phyloP scores from a whole-genome alignment of 2,113 vertebrate genomes.

The Pagrus major region DNA sequence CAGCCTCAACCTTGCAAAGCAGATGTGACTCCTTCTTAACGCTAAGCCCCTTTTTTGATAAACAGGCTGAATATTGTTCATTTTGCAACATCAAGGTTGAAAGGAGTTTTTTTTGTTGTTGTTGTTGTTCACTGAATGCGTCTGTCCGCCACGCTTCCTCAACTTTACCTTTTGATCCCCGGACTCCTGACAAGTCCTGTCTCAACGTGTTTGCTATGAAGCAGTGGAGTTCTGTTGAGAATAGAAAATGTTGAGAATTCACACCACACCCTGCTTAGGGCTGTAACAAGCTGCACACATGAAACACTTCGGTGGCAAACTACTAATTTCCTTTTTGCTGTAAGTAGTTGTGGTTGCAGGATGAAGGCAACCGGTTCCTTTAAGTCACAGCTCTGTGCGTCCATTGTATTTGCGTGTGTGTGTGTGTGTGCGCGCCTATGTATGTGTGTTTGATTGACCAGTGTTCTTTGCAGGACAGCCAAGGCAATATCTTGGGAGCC shows the following conservation, averaged over 20 bases:
- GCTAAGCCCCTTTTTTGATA: slow-evolving; percentile 39
- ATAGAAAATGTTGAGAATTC: slow-evolving; percentile 74
- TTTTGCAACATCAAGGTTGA: slow-evolving; percentile 32
- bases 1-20: slow-evolving; percentile 31
- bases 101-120: background rate
- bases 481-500: slow-evolving; percentile 77
- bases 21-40: slow-evolving; percentile 54
- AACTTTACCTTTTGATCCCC: slow-evolving; percentile 51
- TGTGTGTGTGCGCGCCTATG: slow-evolving; percentile 9
- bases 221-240: slow-evolving; percentile 36
- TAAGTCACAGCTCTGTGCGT: slow-evolving; percentile 26
- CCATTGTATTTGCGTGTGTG: background rate
- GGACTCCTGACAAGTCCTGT: slow-evolving; percentile 54
- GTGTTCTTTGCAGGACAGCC: slow-evolving; percentile 70
- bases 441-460: slow-evolving; percentile 51
- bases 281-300: slow-evolving; percentile 58
- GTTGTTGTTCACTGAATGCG: slow-evolving; percentile 23
- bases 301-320: slow-evolving; percentile 54
- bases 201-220: slow-evolving; percentile 60
- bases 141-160: slow-evolving; percentile 32
- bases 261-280: slow-evolving; percentile 62
- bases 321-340: slow-evolving; percentile 67
- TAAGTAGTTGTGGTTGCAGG: slow-evolving; percentile 46
- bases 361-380: slow-evolving; percentile 42
- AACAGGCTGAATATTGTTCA: slow-evolving; percentile 44